phyloP scores from a whole-genome alignment of 2,888 invertebrate species.

The Nymphalis urticae region DNA sequence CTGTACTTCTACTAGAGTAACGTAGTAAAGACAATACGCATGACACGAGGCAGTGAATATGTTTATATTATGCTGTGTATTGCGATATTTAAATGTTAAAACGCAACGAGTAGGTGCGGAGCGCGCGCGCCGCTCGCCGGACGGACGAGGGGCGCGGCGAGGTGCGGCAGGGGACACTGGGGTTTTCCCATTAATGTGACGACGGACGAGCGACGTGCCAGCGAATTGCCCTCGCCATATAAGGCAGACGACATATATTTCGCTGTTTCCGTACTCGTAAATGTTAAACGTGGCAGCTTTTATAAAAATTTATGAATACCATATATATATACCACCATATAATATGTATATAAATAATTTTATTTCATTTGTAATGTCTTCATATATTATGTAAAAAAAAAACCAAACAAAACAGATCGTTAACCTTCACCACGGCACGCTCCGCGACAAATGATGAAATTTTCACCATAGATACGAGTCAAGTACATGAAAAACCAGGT shows the following conservation, averaged over 20 bases:
- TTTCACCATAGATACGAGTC: constrained; percentile 26
- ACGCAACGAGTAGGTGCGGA: constrained; percentile 28
- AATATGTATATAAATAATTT: too few species aligned
- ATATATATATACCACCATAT: too few species aligned
- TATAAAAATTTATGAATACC: background rate
- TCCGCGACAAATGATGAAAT: constrained; percentile 18
- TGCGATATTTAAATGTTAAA: constrained; percentile 28
- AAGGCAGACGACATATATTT: constrained; percentile 56
- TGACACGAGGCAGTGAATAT: constrained; percentile 15
- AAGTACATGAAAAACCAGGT: constrained; percentile 53
- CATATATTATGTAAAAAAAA: background rate
- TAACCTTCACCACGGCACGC: background rate
- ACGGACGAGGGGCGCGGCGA: constrained; percentile 39
- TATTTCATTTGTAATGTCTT: too few species aligned
- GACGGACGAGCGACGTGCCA: constrained; percentile 48
- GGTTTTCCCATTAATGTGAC: constrained; percentile 79
- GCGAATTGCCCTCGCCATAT: constrained; percentile 63
- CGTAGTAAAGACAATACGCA: constrained; percentile 14
- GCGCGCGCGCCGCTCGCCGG: constrained; percentile 36
- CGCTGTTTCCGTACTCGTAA: constrained; percentile 56
- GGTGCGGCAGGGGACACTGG: constrained; percentile 50
- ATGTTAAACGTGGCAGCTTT: constrained; percentile 6
- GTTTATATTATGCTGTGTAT: background rate
- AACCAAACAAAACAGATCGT: background rate
- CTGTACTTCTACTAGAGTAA: background rate